phyloP scores from a whole-genome alignment of 2,888 invertebrate genomes.

The Gerris lacustris region DNA sequence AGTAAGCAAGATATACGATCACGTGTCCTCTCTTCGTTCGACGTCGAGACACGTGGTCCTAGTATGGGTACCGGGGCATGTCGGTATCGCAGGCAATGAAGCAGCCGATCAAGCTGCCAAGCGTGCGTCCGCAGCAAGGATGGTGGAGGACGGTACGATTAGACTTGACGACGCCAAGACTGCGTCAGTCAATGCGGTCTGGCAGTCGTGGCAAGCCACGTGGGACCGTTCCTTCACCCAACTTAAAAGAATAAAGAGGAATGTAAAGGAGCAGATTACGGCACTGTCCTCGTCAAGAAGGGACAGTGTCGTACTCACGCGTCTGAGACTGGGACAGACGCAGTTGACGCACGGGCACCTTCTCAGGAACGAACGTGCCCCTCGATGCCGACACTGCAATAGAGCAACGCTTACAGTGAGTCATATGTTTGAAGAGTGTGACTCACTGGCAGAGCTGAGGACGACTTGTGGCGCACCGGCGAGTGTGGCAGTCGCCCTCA shows the following conservation, averaged over 20 bases:
- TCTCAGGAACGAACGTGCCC: background rate
- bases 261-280: background rate
- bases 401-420: background rate
- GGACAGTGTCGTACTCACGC: background rate
- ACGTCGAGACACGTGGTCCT: too few species aligned
- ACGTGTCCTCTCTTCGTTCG: too few species aligned
- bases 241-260: background rate
- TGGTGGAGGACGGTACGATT: too few species aligned
- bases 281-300: background rate
- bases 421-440: background rate
- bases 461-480: background rate
- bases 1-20: too few species aligned
- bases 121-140: too few species aligned
- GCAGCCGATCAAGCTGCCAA: too few species aligned
- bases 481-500: background rate
- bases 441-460: background rate
- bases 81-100: too few species aligned
- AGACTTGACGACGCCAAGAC: too few species aligned
- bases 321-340: background rate
- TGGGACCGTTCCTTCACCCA: too few species aligned
- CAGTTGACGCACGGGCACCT: background rate
- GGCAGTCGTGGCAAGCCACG: too few species aligned
- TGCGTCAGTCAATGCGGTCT: too few species aligned
- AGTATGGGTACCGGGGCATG: too few species aligned
- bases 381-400: background rate